phyloP scores from a whole-genome alignment of 2,797 vertebrate genomes.

The Ara ararauna region DNA sequence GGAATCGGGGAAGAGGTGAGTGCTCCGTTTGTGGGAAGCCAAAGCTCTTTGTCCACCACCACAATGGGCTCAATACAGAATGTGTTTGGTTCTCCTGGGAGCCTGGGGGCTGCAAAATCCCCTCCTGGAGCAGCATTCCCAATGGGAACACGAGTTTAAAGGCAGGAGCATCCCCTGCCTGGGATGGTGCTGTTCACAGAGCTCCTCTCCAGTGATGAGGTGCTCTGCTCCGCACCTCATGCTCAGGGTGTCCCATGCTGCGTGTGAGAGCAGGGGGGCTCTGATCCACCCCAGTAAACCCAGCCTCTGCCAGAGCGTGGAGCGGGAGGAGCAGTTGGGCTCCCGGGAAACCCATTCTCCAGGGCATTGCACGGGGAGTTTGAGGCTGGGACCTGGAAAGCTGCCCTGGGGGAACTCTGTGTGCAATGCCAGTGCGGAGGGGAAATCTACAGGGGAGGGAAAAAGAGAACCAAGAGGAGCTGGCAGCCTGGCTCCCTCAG shows the following conservation, averaged over 20 bases:
- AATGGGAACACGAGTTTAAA: background rate
- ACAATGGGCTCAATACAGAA: background rate
- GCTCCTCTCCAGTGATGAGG: background rate
- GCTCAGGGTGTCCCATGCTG: background rate
- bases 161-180: background rate
- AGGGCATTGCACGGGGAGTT: background rate
- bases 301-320: background rate
- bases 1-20: background rate
- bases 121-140: accelerated
- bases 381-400: background rate
- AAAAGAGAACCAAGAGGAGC: background rate
- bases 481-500: background rate
- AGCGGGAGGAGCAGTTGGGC: background rate
- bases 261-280: background rate
- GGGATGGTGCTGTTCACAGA: background rate
- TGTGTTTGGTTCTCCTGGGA: accelerated
- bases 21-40: background rate
- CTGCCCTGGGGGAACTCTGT: background rate
- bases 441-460: background rate
- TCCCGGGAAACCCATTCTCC: background rate
- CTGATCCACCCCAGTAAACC: background rate
- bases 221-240: background rate
- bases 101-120: background rate
- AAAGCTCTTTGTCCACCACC: background rate
- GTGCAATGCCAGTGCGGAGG: background rate